Percentiles rank a stretch among this genome's conserved stretches.
These are phyloP conservation scores for Phyllostomus hastatus DNA, from an alignment of 2,113 vertebrate species.

Conservation along the genomic window DNA sequence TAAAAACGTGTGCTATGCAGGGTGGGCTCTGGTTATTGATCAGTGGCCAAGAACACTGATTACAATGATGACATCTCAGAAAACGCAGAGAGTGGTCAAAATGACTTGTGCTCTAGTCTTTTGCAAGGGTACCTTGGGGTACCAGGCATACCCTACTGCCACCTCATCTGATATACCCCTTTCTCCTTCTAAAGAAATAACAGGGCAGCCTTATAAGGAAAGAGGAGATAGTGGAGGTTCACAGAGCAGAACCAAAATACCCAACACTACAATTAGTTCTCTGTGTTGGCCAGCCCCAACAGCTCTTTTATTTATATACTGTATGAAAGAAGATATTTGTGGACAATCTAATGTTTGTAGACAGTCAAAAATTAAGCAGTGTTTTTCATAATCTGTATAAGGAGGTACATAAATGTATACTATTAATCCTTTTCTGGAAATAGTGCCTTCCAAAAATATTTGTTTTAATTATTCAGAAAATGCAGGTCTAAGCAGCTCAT, in stretches of 20 bases:
- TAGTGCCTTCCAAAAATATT: background rate
- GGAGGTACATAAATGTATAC: background rate
- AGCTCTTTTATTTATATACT: background rate
- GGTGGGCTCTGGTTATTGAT: background rate
- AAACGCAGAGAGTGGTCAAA: background rate
- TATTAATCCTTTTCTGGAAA: slow-evolving; percentile 16
- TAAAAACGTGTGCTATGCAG: background rate
- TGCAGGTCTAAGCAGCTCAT: background rate
- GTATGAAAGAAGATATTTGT: slow-evolving; percentile 1
- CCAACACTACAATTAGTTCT: background rate
- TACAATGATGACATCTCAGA: background rate
- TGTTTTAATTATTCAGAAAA: slow-evolving; percentile 52
- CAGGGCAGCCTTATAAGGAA: background rate
- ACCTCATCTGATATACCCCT: background rate
- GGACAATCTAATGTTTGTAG: background rate
- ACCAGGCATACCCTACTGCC: background rate
- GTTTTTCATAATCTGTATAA: slow-evolving; percentile 2
- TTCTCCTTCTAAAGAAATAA: background rate
- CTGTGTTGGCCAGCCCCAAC: background rate
- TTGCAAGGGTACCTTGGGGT: background rate
- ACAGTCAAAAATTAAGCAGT: slow-evolving; percentile 13
- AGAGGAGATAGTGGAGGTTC: background rate
- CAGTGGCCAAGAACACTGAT: background rate
- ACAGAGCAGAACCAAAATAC: slow-evolving; percentile 16
- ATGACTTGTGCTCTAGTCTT: background rate